Percentiles rank a stretch among this genome's conserved stretches.
These are phyloP conservation scores for Diorhabda elongata DNA, from an alignment of 1,140 invertebrate genomes.

Conservation along the genomic window DNA sequence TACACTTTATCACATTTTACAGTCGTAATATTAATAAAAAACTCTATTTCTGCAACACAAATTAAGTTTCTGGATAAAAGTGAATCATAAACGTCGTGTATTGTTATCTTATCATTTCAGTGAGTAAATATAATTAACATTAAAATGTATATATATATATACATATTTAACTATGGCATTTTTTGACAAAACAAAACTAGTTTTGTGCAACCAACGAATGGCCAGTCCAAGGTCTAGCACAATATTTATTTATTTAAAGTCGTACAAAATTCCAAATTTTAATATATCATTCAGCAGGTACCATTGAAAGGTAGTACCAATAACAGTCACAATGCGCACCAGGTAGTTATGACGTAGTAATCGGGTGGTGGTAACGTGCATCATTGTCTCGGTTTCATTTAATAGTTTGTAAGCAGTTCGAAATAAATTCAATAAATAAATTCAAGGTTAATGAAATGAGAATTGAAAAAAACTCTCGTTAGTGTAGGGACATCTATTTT, in stretches of 20 bases:
- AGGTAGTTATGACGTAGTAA: neutral
- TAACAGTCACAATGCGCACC: neutral
- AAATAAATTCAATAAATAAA: no score
- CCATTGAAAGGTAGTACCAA: neutral
- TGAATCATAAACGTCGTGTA: neutral
- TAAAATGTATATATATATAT: neutral
- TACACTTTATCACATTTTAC: neutral
- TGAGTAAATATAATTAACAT: constrained; percentile 7
- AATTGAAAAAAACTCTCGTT: no score
- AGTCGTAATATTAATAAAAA: neutral
- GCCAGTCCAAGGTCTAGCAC: neutral
- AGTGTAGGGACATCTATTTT: no score
- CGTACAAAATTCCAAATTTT: neutral
- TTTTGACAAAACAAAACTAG: no score
- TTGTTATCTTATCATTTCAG: constrained; percentile 15
- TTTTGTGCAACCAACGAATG: no score
- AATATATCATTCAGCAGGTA: neutral
- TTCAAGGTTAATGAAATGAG: no score
- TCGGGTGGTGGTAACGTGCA: neutral
- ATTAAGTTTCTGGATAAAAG: neutral
- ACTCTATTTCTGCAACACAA: neutral
- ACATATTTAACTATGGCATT: no score
- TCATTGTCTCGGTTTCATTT: no score
- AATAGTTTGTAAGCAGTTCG: no score
- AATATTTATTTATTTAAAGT: neutral